phyloP scores from a whole-genome alignment of 2,888 invertebrate species.

The Acleris cristana region DNA sequence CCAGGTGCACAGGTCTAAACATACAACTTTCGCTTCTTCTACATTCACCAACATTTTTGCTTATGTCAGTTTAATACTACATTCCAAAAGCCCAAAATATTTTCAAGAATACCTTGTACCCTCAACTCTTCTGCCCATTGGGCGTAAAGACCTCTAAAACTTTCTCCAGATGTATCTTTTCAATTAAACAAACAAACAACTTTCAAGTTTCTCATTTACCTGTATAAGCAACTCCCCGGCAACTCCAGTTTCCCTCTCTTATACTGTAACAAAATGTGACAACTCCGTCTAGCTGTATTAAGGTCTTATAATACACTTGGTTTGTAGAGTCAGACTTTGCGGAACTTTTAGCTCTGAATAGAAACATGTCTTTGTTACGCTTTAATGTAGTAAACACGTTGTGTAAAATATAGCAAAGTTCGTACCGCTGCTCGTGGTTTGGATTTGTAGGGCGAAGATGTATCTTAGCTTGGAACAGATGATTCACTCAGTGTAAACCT shows the following conservation, averaged over 20 bases:
- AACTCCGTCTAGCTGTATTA: conserved; percentile 7
- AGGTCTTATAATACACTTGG: conserved; percentile 29
- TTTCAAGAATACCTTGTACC: no score
- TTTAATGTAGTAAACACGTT: conserved; percentile 35
- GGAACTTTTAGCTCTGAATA: conserved; percentile 31
- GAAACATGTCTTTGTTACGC: conserved; percentile 34
- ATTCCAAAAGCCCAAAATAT: no score
- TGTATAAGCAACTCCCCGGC: neutral
- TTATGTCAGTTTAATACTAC: no score
- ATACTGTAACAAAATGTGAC: conserved; percentile 22
- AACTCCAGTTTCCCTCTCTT: neutral
- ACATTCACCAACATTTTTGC: no score
- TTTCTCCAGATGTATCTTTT: no score
- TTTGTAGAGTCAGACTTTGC: conserved; percentile 13
- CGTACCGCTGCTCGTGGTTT: neutral
- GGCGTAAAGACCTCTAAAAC: no score
- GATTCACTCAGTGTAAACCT: conserved; percentile 1
- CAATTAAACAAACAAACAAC: no score
- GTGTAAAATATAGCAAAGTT: conserved; percentile 29
- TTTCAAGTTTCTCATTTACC: no score
- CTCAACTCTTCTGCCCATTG: no score
- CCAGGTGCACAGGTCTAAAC: no score
- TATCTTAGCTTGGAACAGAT: conserved; percentile 6
- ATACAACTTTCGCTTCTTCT: no score
- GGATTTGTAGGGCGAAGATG: conserved; percentile 7